Conservation (phyloP, 2,797 vertebrate genomes). For the Argyrosomus regius region DNA sequence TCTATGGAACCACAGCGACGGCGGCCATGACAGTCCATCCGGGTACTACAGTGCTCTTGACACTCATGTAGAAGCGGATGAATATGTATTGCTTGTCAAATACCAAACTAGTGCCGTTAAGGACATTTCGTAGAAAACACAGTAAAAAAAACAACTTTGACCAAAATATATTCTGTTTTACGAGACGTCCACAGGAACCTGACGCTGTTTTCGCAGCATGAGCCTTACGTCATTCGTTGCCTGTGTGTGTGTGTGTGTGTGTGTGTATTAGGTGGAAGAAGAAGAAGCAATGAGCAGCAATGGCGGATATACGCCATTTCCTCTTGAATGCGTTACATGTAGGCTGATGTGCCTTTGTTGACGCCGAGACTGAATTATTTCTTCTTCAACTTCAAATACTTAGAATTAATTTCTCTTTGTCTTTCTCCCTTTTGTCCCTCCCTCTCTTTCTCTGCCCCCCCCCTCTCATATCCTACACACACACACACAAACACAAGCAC, state of each 20-base stretch:
- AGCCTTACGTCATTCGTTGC: slow-evolving; percentile 56
- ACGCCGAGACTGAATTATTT: background rate
- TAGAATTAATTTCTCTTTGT: background rate
- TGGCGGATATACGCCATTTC: slow-evolving; percentile 76
- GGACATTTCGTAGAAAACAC: background rate
- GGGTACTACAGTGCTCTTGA: slow-evolving; percentile 84
- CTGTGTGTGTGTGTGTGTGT: slow-evolving; percentile 5
- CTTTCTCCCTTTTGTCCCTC: background rate
- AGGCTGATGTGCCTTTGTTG: slow-evolving; percentile 3
- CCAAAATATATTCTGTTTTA: background rate
- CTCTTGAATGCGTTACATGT: slow-evolving; percentile 33
- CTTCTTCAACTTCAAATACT: background rate
- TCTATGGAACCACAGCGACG: slow-evolving; percentile 88
- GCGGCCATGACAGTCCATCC: slow-evolving; percentile 99
- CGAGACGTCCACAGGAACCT: background rate
- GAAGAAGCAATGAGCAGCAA: slow-evolving; percentile 62
- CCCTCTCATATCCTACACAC: background rate
- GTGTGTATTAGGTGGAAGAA: slow-evolving; percentile 46
- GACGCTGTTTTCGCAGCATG: slow-evolving; percentile 26
- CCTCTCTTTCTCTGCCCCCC: background rate
- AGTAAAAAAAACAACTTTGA: slow-evolving; percentile 5
- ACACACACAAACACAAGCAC: background rate
- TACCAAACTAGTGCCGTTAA: slow-evolving; percentile 62
- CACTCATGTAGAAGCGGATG: slow-evolving; percentile 81
- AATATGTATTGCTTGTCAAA: slow-evolving; percentile 79